Percentiles rank a stretch among this genome's conserved stretches.
phyloP scores from a whole-genome alignment of 1,140 invertebrate genomes.

The Parasteatoda tepidariorum region DNA sequence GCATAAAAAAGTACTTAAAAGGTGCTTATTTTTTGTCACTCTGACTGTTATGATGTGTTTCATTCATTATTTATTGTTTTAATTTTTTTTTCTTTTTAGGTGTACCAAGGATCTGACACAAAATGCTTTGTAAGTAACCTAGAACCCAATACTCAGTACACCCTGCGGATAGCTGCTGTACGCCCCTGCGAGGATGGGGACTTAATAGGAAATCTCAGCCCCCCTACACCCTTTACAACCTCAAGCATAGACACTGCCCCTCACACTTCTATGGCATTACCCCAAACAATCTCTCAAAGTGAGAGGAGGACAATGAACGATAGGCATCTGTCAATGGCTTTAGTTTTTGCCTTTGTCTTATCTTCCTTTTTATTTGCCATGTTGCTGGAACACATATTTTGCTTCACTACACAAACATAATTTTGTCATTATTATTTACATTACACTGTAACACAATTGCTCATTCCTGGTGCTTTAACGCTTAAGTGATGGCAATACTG shows the following conservation, averaged over 20 bases:
- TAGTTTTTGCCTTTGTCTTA: conserved; percentile 74
- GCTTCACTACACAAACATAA: conserved; percentile 55
- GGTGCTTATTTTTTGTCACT: too few species aligned
- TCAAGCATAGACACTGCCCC: conserved; percentile 62
- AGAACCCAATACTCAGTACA: conserved; percentile 78
- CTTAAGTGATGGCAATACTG: conserved; percentile 6
- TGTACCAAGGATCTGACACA: conserved; percentile 78
- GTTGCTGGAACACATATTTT: conserved; percentile 71
- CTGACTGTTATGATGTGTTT: too few species aligned
- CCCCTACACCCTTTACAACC: conserved; percentile 73
- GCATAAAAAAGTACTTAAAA: too few species aligned
- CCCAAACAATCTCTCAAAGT: conserved; percentile 32
- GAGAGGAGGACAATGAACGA: conserved; percentile 73
- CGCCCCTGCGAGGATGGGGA: conserved; percentile 72
- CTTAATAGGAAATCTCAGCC: conserved; percentile 76
- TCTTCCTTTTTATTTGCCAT: conserved; percentile 76
- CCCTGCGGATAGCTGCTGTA: conserved; percentile 79
- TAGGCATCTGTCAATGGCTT: conserved; percentile 75
- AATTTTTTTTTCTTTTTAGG: conserved; percentile 69
- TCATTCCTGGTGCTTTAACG: conserved; percentile 46
- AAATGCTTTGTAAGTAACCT: conserved; percentile 76
- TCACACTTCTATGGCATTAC: conserved; percentile 60
- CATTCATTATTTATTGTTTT: too few species aligned
- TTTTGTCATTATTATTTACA: not conserved
- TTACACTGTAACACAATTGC: not conserved